Conservation (phyloP, 1,140 invertebrate genomes). For the Nixonia krombeini region DNA sequence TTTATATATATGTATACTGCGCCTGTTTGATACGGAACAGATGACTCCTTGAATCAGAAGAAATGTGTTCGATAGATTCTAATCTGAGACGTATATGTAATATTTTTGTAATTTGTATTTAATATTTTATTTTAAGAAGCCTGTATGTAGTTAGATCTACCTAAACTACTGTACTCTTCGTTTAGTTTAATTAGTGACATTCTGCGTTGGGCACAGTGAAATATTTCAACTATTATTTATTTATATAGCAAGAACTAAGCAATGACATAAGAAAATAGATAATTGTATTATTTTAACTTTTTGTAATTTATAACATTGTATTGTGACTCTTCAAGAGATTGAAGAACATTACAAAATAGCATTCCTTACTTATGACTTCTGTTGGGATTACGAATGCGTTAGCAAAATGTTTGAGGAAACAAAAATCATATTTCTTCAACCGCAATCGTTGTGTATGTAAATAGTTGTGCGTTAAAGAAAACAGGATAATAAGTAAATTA, state of each 20-base stretch:
- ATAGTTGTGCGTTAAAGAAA: conserved; percentile 50
- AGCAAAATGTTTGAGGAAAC: not conserved
- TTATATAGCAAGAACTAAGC: not conserved
- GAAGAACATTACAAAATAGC: not conserved
- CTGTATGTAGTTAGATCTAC: not conserved
- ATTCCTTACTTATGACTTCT: not conserved
- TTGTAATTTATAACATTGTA: not conserved
- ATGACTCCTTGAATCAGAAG: too few relatives aligned
- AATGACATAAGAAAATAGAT: not conserved
- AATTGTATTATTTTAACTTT: not conserved
- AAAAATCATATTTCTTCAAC: not conserved
- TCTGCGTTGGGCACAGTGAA: not conserved
- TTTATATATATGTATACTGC: not conserved
- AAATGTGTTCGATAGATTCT: not conserved
- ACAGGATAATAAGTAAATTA: conserved; percentile 25
- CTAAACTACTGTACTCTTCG: not conserved
- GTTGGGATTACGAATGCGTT: too few relatives aligned
- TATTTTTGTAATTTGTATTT: not conserved
- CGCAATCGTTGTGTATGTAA: conserved; percentile 23
- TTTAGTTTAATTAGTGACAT: not conserved
- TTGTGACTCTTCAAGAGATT: not conserved
- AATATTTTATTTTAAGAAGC: too few relatives aligned
- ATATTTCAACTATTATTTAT: conserved; percentile 2
- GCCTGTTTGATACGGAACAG: not conserved
- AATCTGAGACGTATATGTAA: not conserved